Base-by-base conservation (phyloP, 2,113 vertebrate genomes). In the Lophius piscatorius region DNA sequence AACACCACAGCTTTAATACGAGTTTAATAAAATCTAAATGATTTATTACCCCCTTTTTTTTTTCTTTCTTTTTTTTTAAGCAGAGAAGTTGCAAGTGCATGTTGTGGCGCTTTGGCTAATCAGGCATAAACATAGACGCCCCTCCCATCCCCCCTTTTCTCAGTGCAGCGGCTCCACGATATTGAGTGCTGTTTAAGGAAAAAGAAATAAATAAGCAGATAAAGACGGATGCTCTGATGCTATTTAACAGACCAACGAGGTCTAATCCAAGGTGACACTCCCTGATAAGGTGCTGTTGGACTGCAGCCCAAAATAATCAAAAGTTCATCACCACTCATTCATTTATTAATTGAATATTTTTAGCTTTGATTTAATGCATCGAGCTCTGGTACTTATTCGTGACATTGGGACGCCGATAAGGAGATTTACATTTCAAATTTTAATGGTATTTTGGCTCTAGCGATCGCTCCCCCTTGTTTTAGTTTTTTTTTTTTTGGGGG, bases 281-380 rank as follows among this genome's bases (percentile, higher is more conserved):
- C 69, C 82, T 82, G 91, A 92, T 92, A 92, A 91, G 90, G 90
- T 91, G 51, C 78, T 85, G 72, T 90, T 92, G 91, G 91, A 91
- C 82, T 59, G 56, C 47, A 57, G 88, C 90, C 91, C 86, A 87
- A 90, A 90, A 90, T 87, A 92, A 92, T 91, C 90, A 88, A 84
- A 87, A 90, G 90, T 91, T 91, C 90, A 92, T 91, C 91, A 81
- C 82, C 85, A 86, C 78, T 90, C 83, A 83, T 90, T 91, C 87
- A 88, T 90, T 89, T 90, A 92, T 92, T 91, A 92, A 91, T 91
- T 92, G 89, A 91, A 91, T 91, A 89, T 91, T 91, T 89, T 86
- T 82, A 79, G 80, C 81, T 76, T 78, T 81, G 83, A 87, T 87
- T 92, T 90, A 89, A 88, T 80, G 87, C 75, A 83, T 71, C 26